Evolutionary conservation across 2,113 vertebrate genomes (phyloP).

Genomic region (Gallinago jamesoni): DNA sequence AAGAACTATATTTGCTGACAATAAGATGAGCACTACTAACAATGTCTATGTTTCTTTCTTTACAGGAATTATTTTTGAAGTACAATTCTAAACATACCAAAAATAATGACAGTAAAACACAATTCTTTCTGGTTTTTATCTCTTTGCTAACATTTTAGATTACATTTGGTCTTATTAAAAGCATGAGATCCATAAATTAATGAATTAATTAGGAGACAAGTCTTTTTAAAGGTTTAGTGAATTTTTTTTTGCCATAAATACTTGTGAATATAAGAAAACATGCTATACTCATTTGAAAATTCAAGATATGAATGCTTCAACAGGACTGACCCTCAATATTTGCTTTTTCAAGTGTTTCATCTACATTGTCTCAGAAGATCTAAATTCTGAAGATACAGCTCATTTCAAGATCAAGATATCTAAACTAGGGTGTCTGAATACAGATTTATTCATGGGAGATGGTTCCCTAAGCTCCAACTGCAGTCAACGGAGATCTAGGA

Average conservation of each 20-base stretch:
- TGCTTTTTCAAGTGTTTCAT: background rate
- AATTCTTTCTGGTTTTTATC: background rate
- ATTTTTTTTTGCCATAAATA: conserved; percentile 3
- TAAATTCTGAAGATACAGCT: background rate
- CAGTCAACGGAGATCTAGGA: background rate
- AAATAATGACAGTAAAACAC: background rate
- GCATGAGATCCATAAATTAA: conserved; percentile 18
- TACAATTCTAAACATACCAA: background rate
- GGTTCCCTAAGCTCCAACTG: background rate
- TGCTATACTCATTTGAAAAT: background rate
- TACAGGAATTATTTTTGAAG: background rate
- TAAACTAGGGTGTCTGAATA: background rate
- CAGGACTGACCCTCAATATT: background rate
- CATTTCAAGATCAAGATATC: background rate
- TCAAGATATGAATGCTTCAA: background rate
- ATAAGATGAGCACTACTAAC: background rate
- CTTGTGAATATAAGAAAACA: background rate
- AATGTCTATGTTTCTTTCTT: background rate
- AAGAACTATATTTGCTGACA: background rate
- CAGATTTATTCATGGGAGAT: background rate
- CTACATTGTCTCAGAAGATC: background rate
- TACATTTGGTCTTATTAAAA: conserved; percentile 30
- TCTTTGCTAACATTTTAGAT: conserved; percentile 1
- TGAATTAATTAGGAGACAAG: background rate
- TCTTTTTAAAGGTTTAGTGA: conserved; percentile 15